Evolutionary conservation across 1,140 invertebrate genomes (phyloP), one percentile per base, ranked within the genome.

Genomic region (Brachionus asplanchnoidis): DNA sequence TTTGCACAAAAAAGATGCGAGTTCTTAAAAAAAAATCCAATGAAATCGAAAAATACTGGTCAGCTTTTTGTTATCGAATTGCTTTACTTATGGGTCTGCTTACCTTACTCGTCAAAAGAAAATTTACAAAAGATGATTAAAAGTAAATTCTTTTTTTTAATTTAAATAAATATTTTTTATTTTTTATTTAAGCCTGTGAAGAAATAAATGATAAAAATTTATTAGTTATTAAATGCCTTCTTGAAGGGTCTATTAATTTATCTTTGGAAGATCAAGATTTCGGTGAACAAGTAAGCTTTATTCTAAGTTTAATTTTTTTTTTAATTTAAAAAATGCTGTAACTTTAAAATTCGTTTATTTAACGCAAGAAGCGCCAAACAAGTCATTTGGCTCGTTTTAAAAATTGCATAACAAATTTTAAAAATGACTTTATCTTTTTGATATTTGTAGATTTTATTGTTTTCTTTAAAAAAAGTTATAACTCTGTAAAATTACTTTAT

Each of bases 81-180:
- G 86, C 88, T 94, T 4, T 94, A 93, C 85, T 88, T 94, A 28
- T 94, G 93, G 93, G 93, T 94, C 87, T 91, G 93, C 3, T 88
- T 94, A 85, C 91, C 93, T 2, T 92, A 92, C 23, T 93, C 93
- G 87, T 91, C 88, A 3, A 53, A 79, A 0, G 88, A 91, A 36
- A 89, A 91, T 73, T 86, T 93, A 3, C 85, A 87, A 7, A 86
- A 60, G 14, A 91, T 93, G 86, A 86, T 92, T 86, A 86, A 84
- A 26, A 46, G 73, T 77, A 36, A 5, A 36, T 36, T 36, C 32
- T 36, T 36, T 36, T 36, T 17, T 6, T 46, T 44, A 20, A 66
- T 56, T 3, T 50, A 23, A 0, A 60, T 14, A 65, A 40, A 68
- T 50, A 56, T 70, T 53, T 14, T 70, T 11, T 28, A 23, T 65